These are phyloP conservation scores for Syngnathus rostellatus DNA, from an alignment of 2,797 vertebrate genomes.

Conservation along the genomic window DNA sequence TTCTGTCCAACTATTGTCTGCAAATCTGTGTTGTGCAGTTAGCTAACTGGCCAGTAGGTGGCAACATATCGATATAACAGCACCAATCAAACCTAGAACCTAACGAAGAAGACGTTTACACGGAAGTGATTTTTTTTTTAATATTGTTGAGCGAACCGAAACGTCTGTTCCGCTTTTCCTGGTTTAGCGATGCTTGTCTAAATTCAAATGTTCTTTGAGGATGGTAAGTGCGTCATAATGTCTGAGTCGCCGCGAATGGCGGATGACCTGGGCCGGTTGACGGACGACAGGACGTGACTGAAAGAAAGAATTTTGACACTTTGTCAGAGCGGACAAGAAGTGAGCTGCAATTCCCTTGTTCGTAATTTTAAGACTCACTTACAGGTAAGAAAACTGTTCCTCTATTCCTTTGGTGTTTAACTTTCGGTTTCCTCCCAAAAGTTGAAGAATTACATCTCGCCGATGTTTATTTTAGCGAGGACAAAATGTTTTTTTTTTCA, in stretches of 20 bases:
- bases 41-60: slow-evolving; percentile 23
- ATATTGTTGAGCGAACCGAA: too few relatives aligned
- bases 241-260: background rate
- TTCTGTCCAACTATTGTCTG: background rate
- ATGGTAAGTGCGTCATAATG: background rate
- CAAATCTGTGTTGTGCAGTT: background rate
- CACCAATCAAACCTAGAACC: fast-evolving
- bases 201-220: background rate
- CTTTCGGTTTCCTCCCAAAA: background rate
- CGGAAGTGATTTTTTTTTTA: slow-evolving; percentile 47
- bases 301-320: background rate
- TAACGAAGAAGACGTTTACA: slow-evolving; percentile 41
- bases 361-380: background rate
- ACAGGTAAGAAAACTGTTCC: background rate
- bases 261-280: slow-evolving; percentile 23
- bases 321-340: background rate
- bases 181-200: background rate
- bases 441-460: too few relatives aligned
- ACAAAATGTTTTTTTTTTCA: too few relatives aligned
- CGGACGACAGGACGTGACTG: slow-evolving; percentile 40
- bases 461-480: too few relatives aligned
- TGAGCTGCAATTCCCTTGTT: background rate
- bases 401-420: background rate
- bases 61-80: slow-evolving; percentile 5
- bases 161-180: too few relatives aligned